A percentile compares a stretch with the other conserved stretches of the same genome.
Conservation (phyloP, 2,797 vertebrate genomes). For the Avahi laniger region DNA sequence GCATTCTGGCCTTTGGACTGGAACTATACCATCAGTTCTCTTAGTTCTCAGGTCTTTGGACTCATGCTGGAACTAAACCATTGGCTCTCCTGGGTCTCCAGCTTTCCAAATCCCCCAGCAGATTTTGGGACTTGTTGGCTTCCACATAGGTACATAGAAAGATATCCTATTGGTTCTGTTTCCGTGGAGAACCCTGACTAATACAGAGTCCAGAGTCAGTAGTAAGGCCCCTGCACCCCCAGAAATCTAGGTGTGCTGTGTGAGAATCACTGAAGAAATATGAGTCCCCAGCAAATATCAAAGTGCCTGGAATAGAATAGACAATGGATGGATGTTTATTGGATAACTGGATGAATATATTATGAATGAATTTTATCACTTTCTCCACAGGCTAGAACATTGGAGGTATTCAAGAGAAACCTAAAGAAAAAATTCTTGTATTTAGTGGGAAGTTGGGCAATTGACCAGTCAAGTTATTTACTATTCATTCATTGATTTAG, state of each 20-base stretch:
- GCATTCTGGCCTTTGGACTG: background rate
- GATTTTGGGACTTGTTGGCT: background rate
- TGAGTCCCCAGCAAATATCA: background rate
- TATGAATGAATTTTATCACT: background rate
- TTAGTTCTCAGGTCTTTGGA: background rate
- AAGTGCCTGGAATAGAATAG: background rate
- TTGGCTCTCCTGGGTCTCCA: background rate
- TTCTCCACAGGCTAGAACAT: background rate
- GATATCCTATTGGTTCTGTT: background rate
- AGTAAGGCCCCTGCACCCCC: background rate
- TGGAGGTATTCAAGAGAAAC: background rate
- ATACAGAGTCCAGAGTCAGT: background rate
- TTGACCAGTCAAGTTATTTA: background rate
- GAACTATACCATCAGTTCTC: background rate
- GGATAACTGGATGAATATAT: background rate
- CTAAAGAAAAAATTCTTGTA: background rate
- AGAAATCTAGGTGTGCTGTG: background rate
- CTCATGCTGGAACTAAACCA: background rate
- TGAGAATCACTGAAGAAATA: background rate
- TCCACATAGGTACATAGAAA: background rate
- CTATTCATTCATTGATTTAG: background rate
- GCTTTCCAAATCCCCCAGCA: background rate
- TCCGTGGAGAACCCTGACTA: background rate
- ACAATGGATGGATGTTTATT: background rate
- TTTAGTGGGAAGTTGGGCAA: background rate